Evolutionary conservation across 1,140 invertebrate genomes (phyloP), one percentile per base, ranked within the genome.

Genomic region (Laodelphax striatellus): DNA sequence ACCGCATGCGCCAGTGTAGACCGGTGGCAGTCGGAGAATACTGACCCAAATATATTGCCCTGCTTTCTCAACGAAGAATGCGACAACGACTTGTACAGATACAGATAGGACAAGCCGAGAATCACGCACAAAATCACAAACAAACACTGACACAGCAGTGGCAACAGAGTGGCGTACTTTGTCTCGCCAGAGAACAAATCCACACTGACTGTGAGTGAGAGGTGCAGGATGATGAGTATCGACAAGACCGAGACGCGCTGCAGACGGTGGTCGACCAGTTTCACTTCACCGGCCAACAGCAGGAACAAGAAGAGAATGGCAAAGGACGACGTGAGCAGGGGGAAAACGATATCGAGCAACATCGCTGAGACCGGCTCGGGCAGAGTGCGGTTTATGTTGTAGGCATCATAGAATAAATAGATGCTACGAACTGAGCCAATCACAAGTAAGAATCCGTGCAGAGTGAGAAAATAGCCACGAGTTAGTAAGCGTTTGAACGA

Each of bases 381-480:
- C 65, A 92, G 80, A 0, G 84, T 87, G 43, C 80, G 78, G 59
- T 85, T 83, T 8, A 88, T 82, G 67, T 94, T 94, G 68, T 95
- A 94, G 0, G 90, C 86, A 75, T 94, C 92, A 66, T 92, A 88
- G 64, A 92, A 87, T 54, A 95, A 79, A 69, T 91, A 92, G 65
- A 91, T 86, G 65, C 90, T 88, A 52, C 92, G 77, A 63, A 90
- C 75, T 5, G 86, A 79, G 65, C 91, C 92, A 10, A 92, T 84
- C 13, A 85, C 76, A 3, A 91, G 86, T 11, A 94, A 70, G 42
- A 93, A 79, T 0, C 89, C 72, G 71, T 93, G 88, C 6, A 94
- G 77, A 8, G 86, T 84, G 4, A 93, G 78, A 69, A 93, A 94
- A 72, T 93, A 93, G 16, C 85, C 86, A 65, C 87, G 86, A 0